Conservation (phyloP, 2,797 vertebrate species). For the Acanthornis magna region DNA sequence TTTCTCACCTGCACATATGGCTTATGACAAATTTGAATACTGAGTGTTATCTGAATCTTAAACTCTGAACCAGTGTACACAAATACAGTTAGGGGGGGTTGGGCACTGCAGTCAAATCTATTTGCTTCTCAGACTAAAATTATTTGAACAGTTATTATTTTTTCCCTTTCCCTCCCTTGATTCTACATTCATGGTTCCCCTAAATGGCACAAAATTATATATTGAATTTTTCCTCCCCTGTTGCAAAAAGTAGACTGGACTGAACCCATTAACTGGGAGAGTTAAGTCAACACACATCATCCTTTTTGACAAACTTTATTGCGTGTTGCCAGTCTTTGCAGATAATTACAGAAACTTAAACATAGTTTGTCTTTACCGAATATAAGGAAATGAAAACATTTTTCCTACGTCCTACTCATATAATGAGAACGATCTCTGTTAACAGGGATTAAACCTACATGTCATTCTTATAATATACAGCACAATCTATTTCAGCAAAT, state of each 20-base stretch:
- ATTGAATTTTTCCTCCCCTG: not conserved
- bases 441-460: not conserved
- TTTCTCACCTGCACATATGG: slow-evolving; percentile 62
- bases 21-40: slow-evolving; percentile 67
- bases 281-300: not conserved
- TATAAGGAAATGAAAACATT: not conserved
- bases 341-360: slow-evolving; percentile 25
- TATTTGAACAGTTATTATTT: slow-evolving; percentile 35
- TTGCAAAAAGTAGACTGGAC: not conserved
- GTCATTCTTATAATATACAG: not conserved
- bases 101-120: slow-evolving; percentile 18
- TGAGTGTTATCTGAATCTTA: slow-evolving; percentile 58
- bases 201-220: slow-evolving; percentile 38
- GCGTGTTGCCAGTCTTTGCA: not conserved
- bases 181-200: not conserved
- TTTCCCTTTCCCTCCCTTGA: not conserved
- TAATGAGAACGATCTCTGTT: not conserved
- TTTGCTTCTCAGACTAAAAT: slow-evolving; percentile 47
- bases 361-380: slow-evolving; percentile 31
- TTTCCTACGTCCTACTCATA: not conserved
- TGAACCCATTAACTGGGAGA: not conserved
- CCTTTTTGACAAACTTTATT: not conserved
- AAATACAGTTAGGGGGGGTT: slow-evolving; percentile 5
- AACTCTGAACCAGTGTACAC: slow-evolving; percentile 25
- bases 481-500: slow-evolving; percentile 31